phyloP scores from a whole-genome alignment of 1,140 invertebrate genomes.

The Zaprionus kolodkinae region DNA sequence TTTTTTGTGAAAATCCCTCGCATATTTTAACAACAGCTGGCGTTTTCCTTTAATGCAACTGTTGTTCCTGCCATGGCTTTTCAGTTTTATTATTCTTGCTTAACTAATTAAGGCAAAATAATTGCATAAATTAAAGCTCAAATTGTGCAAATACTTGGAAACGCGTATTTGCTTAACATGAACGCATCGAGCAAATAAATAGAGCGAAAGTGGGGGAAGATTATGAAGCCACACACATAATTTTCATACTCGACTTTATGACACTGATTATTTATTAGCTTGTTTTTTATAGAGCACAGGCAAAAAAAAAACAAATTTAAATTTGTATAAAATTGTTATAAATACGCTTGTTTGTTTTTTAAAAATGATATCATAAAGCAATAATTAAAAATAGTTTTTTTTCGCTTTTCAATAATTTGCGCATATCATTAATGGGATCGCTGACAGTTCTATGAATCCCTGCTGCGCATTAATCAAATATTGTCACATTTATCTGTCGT shows the following conservation, averaged over 20 bases:
- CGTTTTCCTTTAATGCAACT: conserved; percentile 29
- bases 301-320: background rate
- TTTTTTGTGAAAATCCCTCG: conserved; percentile 32
- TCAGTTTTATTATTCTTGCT: conserved; percentile 13
- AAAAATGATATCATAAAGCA: background rate
- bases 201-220: background rate
- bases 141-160: conserved; percentile 15
- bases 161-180: conserved; percentile 24
- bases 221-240: background rate
- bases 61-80: background rate
- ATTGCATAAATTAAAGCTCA: conserved; percentile 68
- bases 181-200: conserved; percentile 36
- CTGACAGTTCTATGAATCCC: background rate
- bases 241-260: background rate
- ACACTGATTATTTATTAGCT: conserved; percentile 1
- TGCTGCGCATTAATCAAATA: background rate
- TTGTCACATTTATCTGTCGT: conserved; percentile 2
- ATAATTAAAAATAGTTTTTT: background rate
- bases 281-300: background rate
- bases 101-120: conserved; percentile 65
- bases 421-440: background rate
- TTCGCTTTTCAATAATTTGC: background rate
- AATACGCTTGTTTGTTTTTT: background rate
- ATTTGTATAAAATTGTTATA: background rate
- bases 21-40: conserved; percentile 65